These are phyloP conservation scores for Homarus gammarus DNA, from an alignment of 2,888 invertebrate species.

Conservation along the genomic window DNA sequence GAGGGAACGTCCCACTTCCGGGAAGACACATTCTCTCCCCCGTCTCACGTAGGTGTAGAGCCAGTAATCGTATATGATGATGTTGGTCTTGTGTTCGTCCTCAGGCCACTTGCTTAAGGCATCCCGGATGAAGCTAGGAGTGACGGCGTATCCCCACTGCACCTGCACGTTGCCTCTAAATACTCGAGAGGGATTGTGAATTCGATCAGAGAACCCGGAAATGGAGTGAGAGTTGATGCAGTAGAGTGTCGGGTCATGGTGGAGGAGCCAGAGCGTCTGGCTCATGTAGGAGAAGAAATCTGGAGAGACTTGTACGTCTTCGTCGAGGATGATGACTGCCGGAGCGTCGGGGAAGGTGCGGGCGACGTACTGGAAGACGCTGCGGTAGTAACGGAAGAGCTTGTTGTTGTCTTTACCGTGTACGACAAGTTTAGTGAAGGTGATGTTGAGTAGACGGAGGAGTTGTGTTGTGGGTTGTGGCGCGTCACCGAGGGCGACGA, in stretches of 20 bases:
- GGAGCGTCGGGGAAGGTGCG: constrained; percentile 39
- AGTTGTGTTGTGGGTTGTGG: constrained; percentile 29
- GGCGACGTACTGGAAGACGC: constrained; percentile 49
- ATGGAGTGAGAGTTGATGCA: constrained; percentile 64
- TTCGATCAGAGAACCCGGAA: neutral
- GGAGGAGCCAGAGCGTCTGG: constrained; percentile 62
- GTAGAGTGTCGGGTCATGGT: constrained; percentile 60
- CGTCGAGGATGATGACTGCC: constrained; percentile 68
- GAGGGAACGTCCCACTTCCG: constrained; percentile 52
- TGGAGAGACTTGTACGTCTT: constrained; percentile 71
- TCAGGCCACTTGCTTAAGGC: constrained; percentile 63
- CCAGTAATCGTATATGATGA: constrained; percentile 69
- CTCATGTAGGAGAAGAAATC: constrained; percentile 69
- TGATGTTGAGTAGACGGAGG: constrained; percentile 39
- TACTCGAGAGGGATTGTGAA: constrained; percentile 20
- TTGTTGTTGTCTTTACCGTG: constrained; percentile 52
- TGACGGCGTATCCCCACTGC: constrained; percentile 69
- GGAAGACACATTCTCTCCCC: constrained; percentile 62
- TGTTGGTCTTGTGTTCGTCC: constrained; percentile 9
- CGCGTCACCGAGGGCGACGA: constrained; percentile 35
- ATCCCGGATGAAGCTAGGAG: constrained; percentile 61
- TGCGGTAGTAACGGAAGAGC: constrained; percentile 66
- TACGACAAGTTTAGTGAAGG: constrained; percentile 28
- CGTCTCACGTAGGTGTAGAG: constrained; percentile 50
- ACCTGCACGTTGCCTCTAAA: constrained; percentile 60